phyloP scores from a whole-genome alignment of 2,113 vertebrate genomes.

The Nematolebias whitei region DNA sequence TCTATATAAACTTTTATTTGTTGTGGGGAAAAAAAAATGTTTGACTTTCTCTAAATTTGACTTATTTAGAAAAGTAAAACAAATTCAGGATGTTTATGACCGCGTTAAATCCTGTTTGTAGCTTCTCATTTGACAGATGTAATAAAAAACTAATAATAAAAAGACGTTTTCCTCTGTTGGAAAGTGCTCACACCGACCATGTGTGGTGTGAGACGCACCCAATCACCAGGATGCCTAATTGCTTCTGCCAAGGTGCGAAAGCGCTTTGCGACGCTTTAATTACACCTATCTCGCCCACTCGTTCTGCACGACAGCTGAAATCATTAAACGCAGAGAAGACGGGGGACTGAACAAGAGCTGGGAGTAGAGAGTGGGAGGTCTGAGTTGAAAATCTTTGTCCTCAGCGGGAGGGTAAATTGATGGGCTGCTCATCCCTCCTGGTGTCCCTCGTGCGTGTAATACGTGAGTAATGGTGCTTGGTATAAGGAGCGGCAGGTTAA shows the following conservation, averaged over 20 bases:
- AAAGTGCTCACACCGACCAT: slow-evolving; percentile 15
- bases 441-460: slow-evolving; percentile 5
- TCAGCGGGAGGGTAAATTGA: slow-evolving; percentile 58
- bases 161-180: background rate
- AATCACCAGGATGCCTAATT: slow-evolving; percentile 68
- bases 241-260: slow-evolving; percentile 74
- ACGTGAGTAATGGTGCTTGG: slow-evolving; percentile 35
- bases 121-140: too few species aligned
- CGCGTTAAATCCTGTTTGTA: too few species aligned
- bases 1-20: too few species aligned
- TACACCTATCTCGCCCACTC: slow-evolving; percentile 63
- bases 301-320: slow-evolving; percentile 52
- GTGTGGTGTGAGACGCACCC: slow-evolving; percentile 60
- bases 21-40: too few species aligned
- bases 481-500: slow-evolving; percentile 53
- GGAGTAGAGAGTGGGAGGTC: slow-evolving; percentile 35
- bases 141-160: too few species aligned
- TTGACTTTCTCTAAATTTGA: too few species aligned
- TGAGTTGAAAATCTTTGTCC: slow-evolving; percentile 43
- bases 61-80: too few species aligned
- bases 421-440: slow-evolving; percentile 48
- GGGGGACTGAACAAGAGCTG: slow-evolving; percentile 4
- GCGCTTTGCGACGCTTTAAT: slow-evolving; percentile 67
- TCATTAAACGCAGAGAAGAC: slow-evolving; percentile 50
- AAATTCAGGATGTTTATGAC: too few species aligned